These are phyloP conservation scores for Kryptolebias marmoratus DNA, from an alignment of 2,113 vertebrate genomes.

Conservation along the genomic window DNA sequence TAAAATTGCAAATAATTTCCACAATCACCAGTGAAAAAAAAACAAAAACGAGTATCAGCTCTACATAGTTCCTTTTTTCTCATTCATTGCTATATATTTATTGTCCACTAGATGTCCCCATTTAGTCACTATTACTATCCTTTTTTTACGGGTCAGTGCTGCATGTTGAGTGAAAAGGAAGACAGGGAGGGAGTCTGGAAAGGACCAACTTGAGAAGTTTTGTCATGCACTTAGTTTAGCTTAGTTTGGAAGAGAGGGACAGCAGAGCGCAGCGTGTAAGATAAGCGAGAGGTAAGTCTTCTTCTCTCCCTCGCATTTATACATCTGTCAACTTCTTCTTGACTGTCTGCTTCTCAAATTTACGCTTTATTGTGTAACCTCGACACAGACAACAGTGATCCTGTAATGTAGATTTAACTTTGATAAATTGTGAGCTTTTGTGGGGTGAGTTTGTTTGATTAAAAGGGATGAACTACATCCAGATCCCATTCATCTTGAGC, in stretches of 20 bases:
- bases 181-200: conserved; percentile 14
- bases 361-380: not conserved
- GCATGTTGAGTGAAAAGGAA: conserved; percentile 22
- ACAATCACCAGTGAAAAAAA: too few species aligned
- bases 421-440: conserved; percentile 36
- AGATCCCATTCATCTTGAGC: conserved; percentile 34
- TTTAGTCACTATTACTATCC: not conserved
- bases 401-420: conserved; percentile 29
- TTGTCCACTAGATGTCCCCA: conserved; percentile 56
- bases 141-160: not conserved
- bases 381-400: conserved; percentile 16
- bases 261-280: conserved; percentile 24
- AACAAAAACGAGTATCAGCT: too few species aligned
- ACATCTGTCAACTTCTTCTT: not conserved
- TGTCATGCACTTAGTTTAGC: conserved; percentile 44
- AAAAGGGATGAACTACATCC: conserved; percentile 32
- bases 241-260: conserved; percentile 14
- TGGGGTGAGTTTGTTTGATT: conserved; percentile 33
- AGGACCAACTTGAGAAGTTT: conserved; percentile 68
- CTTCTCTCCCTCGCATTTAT: not conserved
- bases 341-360: not conserved
- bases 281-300: conserved; percentile 67
- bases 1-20: too few species aligned
- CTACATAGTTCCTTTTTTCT: not conserved
- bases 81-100: not conserved